Conservation (phyloP, 2,797 vertebrate genomes). For the Hydrocynus forskahlii region DNA sequence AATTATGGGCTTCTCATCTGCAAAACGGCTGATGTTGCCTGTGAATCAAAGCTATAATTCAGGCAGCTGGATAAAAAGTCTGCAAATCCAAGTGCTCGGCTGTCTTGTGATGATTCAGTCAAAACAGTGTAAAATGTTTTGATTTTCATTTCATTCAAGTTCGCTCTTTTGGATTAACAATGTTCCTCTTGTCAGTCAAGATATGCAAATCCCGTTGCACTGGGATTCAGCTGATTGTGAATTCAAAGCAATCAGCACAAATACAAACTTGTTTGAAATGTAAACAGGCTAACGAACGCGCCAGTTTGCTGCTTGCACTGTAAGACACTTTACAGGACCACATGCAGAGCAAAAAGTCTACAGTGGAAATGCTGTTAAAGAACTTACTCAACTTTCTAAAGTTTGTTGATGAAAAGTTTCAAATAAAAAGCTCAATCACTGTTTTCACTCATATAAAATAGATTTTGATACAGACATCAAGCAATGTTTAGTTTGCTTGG, state of each 20-base stretch:
- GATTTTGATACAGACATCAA: too few relatives aligned
- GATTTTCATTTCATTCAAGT: constrained; percentile 2
- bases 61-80: not conserved
- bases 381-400: not conserved
- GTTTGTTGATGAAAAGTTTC: too few relatives aligned
- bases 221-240: not conserved
- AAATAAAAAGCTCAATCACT: too few relatives aligned
- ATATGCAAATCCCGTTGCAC: not conserved
- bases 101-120: not conserved
- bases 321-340: not conserved
- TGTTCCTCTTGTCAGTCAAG: not conserved
- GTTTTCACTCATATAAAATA: too few relatives aligned
- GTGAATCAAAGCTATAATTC: not conserved
- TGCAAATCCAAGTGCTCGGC: not conserved
- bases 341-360: not conserved
- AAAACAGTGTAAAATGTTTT: constrained; percentile 3
- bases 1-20: constrained; percentile 11
- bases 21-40: too few relatives aligned
- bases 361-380: not conserved
- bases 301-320: not conserved
- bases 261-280: constrained; percentile 5
- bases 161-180: not conserved
- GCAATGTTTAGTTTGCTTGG: too few relatives aligned
- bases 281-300: not conserved
- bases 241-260: not conserved